Percentiles rank a stretch among this genome's conserved stretches.
These are phyloP conservation scores for Periparus ater DNA, from an alignment of 2,797 vertebrate species.

Conservation along the genomic window DNA sequence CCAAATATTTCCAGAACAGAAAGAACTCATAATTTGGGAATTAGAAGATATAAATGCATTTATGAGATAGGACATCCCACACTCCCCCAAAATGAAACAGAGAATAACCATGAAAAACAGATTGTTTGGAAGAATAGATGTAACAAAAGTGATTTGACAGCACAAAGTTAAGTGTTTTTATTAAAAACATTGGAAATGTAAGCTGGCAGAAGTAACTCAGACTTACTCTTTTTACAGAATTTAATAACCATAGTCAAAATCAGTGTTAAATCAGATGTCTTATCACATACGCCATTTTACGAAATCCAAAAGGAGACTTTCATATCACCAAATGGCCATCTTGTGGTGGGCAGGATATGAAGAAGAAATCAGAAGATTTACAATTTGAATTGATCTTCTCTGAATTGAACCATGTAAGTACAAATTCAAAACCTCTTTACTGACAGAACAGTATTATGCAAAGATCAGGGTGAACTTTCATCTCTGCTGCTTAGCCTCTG, in stretches of 20 bases:
- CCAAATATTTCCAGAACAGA: background rate
- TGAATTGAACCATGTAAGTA: background rate
- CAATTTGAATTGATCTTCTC: background rate
- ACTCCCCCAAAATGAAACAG: background rate
- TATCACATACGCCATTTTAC: background rate
- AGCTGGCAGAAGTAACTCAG: background rate
- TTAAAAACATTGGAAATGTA: background rate
- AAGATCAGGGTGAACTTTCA: background rate
- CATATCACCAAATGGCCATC: too few species aligned
- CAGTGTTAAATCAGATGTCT: background rate
- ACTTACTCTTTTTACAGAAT: background rate
- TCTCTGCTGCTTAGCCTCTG: background rate
- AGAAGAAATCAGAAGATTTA: background rate
- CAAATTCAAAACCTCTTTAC: background rate
- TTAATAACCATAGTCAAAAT: background rate
- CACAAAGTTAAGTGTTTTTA: background rate
- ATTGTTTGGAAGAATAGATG: background rate
- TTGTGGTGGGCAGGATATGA: background rate
- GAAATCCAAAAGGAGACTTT: background rate
- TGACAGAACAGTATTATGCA: background rate
- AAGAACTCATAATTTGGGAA: background rate
- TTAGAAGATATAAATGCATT: background rate
- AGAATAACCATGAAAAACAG: background rate
- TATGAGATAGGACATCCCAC: background rate
- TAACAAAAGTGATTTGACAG: background rate